Evolutionary conservation across 2,888 invertebrate species (phyloP).

Genomic region (Sthenelais limicola): DNA sequence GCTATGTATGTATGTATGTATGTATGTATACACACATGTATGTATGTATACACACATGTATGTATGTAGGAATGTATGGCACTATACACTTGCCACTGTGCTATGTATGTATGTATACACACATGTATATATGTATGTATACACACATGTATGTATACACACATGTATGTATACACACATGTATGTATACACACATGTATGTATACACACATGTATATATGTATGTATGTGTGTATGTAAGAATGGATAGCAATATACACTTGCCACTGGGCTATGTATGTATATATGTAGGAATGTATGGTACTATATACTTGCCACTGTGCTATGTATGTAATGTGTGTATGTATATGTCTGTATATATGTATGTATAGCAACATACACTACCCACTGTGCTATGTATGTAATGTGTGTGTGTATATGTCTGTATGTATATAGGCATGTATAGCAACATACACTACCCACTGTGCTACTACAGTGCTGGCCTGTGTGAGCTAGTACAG

Average conservation of each 20-base stretch:
- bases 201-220: conserved; percentile 14
- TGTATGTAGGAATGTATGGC: conserved; percentile 4
- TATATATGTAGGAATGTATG: conserved; percentile 9
- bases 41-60: conserved; percentile 15
- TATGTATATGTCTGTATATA: too few relatives aligned
- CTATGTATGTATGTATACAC: too few relatives aligned
- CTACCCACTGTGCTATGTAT: too few relatives aligned
- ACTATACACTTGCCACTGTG: too few relatives aligned
- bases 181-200: conserved; percentile 14
- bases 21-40: conserved; percentile 12
- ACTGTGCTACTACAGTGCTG: too few relatives aligned
- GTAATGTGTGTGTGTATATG: too few relatives aligned
- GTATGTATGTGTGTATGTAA: conserved; percentile 8
- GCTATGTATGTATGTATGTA: conserved; percentile 26
- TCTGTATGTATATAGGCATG: conserved; percentile 16
- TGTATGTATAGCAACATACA: too few relatives aligned
- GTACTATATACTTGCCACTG: too few relatives aligned
- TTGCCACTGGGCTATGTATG: conserved; percentile 3
- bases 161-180: conserved; percentile 3
- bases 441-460: background rate
- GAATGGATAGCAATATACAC: background rate
- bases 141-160: too few relatives aligned
- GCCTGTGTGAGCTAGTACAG: too few relatives aligned
- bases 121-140: too few relatives aligned
- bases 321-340: too few relatives aligned